phyloP scores from a whole-genome alignment of 1,140 invertebrate species.

The Drosophila hydei region DNA sequence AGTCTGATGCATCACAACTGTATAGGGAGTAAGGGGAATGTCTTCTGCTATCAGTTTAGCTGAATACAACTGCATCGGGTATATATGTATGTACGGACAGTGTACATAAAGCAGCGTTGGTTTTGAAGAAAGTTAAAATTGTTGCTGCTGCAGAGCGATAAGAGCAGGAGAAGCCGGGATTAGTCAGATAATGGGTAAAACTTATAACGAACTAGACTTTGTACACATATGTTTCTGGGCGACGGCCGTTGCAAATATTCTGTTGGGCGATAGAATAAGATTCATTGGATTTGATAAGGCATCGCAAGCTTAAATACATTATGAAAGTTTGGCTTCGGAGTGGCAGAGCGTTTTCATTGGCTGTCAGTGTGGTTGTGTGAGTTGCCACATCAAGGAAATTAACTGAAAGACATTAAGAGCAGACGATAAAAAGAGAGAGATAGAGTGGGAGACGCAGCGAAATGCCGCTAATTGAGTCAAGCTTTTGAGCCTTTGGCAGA shows the following conservation, averaged over 20 bases:
- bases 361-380: constrained; percentile 3
- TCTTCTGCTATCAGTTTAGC: neutral
- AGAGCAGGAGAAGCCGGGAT: no score
- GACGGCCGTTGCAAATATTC: constrained; percentile 10
- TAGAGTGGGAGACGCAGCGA: constrained; percentile 19
- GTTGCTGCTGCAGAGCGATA: neutral
- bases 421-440: neutral
- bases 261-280: no score
- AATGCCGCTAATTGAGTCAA: constrained; percentile 65
- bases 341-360: constrained; percentile 12
- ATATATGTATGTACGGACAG: neutral
- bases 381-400: constrained; percentile 48
- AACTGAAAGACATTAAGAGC: constrained; percentile 50
- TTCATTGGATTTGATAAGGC: constrained; percentile 2
- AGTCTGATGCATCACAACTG: neutral
- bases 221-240: neutral
- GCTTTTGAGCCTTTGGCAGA: constrained; percentile 57
- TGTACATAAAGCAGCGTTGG: neutral
- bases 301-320: neutral
- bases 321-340: constrained; percentile 12
- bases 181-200: no score
- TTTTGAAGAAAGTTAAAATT: neutral
- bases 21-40: neutral
- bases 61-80: neutral
- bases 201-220: neutral